Evolutionary conservation across 2,113 vertebrate genomes (phyloP).

Genomic region (Nannobrachium achirus): DNA sequence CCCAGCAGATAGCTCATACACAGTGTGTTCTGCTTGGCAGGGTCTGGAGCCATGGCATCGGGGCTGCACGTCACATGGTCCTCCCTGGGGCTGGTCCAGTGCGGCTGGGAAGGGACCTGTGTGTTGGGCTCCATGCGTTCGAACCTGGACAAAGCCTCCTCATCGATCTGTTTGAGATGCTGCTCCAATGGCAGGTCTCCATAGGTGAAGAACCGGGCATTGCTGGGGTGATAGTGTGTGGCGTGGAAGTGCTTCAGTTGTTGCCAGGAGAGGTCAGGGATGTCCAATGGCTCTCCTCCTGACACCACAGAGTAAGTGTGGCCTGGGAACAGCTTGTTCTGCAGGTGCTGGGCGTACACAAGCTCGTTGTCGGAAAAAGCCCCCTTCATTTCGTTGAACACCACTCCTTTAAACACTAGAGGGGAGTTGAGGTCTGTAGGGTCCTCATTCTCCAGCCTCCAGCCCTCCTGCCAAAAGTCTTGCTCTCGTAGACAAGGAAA

Average conservation of each 20-base stretch:
- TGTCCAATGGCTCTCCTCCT: constrained; percentile 90
- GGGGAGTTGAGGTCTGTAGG: constrained; percentile 82
- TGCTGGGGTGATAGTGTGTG: constrained; percentile 96
- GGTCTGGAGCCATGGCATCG: constrained; percentile 85
- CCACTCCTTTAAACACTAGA: constrained; percentile 93
- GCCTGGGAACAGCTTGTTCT: constrained; percentile 92
- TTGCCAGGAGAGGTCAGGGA: constrained; percentile 94
- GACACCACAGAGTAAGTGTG: constrained; percentile 93
- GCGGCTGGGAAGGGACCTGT: constrained; percentile 83
- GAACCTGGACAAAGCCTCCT: constrained; percentile 91
- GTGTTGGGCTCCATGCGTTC: constrained; percentile 83
- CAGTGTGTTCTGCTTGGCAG: constrained; percentile 86
- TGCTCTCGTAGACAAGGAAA: constrained; percentile 90
- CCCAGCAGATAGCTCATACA: constrained; percentile 67
- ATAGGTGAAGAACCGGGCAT: constrained; percentile 94
- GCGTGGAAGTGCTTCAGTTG: constrained; percentile 91
- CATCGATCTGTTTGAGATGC: constrained; percentile 92
- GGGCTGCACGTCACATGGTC: constrained; percentile 85
- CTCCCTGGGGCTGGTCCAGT: constrained; percentile 87
- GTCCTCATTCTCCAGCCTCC: constrained; percentile 92
- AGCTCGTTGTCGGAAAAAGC: constrained; percentile 90
- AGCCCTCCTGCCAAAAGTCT: constrained; percentile 99
- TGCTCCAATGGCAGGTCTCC: constrained; percentile 90
- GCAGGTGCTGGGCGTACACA: constrained; percentile 89
- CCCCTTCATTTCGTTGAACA: constrained; percentile 99